phyloP scores from a whole-genome alignment of 2,113 vertebrate species.

The Dinomys branickii region DNA sequence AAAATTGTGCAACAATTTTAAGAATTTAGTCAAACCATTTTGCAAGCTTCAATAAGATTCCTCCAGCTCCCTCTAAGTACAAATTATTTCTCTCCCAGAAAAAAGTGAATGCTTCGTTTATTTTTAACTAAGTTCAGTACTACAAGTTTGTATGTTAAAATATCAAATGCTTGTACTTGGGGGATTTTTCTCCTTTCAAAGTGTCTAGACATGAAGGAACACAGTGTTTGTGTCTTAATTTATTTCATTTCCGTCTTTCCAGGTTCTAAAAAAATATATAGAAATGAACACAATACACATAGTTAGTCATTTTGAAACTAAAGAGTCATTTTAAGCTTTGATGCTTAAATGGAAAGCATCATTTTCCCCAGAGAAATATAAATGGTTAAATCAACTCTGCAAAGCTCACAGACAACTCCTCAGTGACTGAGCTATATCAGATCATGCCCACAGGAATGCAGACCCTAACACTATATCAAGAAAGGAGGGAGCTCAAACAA shows the following conservation, averaged over 20 bases:
- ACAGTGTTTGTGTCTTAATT: background rate
- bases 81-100: background rate
- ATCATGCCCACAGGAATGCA: background rate
- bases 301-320: background rate
- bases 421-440: background rate
- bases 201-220: background rate
- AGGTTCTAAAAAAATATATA: background rate
- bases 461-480: background rate
- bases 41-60: background rate
- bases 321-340: slow-evolving; percentile 42
- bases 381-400: background rate
- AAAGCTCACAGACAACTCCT: background rate
- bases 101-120: background rate
- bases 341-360: background rate
- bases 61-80: background rate
- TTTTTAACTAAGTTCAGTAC: slow-evolving; percentile 8
- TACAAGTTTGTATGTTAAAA: background rate
- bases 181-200: background rate
- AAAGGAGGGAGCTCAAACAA: too few relatives aligned
- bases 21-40: background rate
- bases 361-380: background rate
- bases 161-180: background rate
- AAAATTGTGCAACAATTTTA: background rate
- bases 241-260: slow-evolving; percentile 38
- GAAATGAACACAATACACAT: background rate